Evolutionary conservation across 2,113 vertebrate species (phyloP).

Genomic region (Spea bombifrons): DNA sequence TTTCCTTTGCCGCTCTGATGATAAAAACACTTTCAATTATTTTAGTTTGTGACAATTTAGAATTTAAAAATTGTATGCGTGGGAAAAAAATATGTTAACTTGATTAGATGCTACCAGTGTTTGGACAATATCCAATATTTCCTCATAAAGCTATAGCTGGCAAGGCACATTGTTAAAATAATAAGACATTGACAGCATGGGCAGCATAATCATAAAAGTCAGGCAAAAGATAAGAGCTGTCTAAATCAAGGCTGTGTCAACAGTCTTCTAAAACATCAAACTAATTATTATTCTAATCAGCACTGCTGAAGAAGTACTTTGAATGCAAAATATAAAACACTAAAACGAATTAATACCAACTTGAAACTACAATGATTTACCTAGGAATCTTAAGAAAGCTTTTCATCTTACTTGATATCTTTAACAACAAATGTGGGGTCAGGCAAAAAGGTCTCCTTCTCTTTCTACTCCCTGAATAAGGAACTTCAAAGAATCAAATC

Average conservation of each 20-base stretch:
- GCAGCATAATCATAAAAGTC: conserved; percentile 48
- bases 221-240: conserved; percentile 45
- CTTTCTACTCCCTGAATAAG: conserved; percentile 40
- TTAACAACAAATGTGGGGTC: conserved; percentile 45
- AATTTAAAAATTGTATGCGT: conserved; percentile 8
- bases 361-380: conserved; percentile 48
- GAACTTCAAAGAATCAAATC: conserved; percentile 44
- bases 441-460: conserved; percentile 44
- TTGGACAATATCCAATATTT: conserved; percentile 34
- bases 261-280: conserved; percentile 43
- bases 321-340: conserved; percentile 39
- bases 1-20: too few relatives aligned
- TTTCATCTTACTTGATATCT: conserved; percentile 40
- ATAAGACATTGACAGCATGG: conserved; percentile 47
- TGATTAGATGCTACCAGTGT: conserved; percentile 12
- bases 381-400: conserved; percentile 43
- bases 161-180: conserved; percentile 39
- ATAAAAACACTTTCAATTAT: too few relatives aligned
- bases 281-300: conserved; percentile 48
- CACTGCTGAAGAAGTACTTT: conserved; percentile 34
- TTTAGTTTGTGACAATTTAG: too few relatives aligned
- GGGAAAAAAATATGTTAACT: conserved; percentile 6
- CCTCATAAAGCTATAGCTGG: conserved; percentile 28
- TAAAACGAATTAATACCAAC: conserved; percentile 44
- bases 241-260: conserved; percentile 47